Percentiles rank a stretch among this genome's conserved stretches.
Evolutionary conservation across 1,140 invertebrate species (phyloP).

Genomic region (Marisa cornuarietis): DNA sequence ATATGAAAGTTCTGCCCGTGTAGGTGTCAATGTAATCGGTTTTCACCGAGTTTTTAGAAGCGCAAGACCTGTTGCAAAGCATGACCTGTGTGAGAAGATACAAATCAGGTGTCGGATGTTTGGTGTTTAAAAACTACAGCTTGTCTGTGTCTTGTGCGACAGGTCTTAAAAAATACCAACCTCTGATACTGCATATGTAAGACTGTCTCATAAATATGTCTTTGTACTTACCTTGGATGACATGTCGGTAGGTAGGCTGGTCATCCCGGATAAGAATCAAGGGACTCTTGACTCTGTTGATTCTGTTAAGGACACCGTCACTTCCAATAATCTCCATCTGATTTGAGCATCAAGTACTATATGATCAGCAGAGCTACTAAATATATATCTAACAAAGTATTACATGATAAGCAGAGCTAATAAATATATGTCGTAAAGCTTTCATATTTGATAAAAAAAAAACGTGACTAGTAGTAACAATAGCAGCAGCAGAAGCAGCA

Average conservation of each 20-base stretch:
- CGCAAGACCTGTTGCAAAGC: too few species aligned
- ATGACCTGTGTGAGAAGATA: neutral
- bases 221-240: neutral
- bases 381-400: too few species aligned
- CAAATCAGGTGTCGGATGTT: neutral
- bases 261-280: conserved; percentile 12
- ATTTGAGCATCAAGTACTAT: neutral
- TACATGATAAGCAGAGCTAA: too few species aligned
- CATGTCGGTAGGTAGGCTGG: neutral
- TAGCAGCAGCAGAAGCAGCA: too few species aligned
- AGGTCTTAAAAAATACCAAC: too few species aligned
- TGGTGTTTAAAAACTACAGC: neutral
- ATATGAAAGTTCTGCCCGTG: too few species aligned
- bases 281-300: neutral
- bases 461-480: too few species aligned
- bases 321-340: conserved; percentile 10
- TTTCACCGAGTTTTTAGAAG: too few species aligned
- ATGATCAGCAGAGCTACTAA: too few species aligned
- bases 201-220: neutral
- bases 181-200: neutral
- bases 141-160: neutral
- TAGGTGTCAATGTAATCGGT: too few species aligned
- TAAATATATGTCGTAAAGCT: too few species aligned
- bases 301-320: conserved; percentile 1
- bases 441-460: too few species aligned